Conservation (phyloP, 2,113 vertebrate species). For the Sorex fumeus region DNA sequence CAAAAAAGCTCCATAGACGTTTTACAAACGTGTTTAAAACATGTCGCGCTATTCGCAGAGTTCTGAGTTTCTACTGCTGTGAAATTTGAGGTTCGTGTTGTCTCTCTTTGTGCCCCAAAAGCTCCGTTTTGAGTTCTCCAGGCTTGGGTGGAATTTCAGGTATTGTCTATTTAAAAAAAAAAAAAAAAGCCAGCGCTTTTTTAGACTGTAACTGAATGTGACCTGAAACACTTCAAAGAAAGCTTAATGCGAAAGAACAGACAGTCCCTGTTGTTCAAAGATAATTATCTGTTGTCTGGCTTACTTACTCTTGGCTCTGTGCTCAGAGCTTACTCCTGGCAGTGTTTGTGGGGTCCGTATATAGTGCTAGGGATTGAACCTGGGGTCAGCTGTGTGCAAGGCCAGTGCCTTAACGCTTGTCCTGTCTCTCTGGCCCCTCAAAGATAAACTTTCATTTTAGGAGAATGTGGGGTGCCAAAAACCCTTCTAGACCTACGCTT, state of each 20-base stretch:
- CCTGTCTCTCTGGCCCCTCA: not conserved
- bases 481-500: not conserved
- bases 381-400: too few species aligned
- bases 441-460: not conserved
- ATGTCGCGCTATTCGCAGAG: slow-evolving; percentile 2
- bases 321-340: too few species aligned
- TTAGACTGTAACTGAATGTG: slow-evolving; percentile 9
- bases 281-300: too few species aligned
- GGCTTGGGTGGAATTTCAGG: slow-evolving; percentile 95
- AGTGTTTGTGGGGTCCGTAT: too few species aligned
- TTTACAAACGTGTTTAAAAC: slow-evolving; percentile 47
- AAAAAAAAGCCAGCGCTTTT: not conserved
- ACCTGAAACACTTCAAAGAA: slow-evolving; percentile 28
- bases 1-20: not conserved
- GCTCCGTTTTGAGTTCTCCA: slow-evolving; percentile 95
- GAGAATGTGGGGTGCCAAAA: not conserved
- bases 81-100: slow-evolving; percentile 73
- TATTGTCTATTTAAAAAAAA: slow-evolving; percentile 90
- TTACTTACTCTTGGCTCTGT: too few species aligned
- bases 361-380: too few species aligned
- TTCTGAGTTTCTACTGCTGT: slow-evolving; percentile 70
- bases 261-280: not conserved
- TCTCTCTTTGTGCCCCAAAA: slow-evolving; percentile 90
- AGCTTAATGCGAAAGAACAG: not conserved
- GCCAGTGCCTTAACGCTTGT: not conserved